Evolutionary conservation across 1,140 invertebrate species (phyloP).

Genomic region (Penaeus japonicus): DNA sequence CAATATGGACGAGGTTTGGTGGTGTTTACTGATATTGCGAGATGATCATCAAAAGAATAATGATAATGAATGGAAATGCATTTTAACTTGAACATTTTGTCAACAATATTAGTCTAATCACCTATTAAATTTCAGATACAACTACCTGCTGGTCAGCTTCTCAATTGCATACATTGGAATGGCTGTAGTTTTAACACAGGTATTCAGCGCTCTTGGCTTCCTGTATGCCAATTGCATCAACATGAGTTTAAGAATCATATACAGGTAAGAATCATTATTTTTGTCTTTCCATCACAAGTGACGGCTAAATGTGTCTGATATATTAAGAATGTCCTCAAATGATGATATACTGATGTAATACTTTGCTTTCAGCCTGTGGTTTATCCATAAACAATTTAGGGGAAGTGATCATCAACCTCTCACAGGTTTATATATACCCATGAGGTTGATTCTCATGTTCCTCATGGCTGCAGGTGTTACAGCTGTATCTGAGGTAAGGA

Average conservation of each 20-base stretch:
- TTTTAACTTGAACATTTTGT: too few relatives aligned
- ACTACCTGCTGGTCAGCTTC: slow-evolving; percentile 23
- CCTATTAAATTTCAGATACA: slow-evolving; percentile 30
- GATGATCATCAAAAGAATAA: too few relatives aligned
- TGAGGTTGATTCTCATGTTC: not conserved
- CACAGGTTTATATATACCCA: not conserved
- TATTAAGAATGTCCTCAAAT: too few relatives aligned
- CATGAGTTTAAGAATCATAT: slow-evolving; percentile 35
- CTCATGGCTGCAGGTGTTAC: not conserved
- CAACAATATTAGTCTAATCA: not conserved
- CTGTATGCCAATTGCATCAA: slow-evolving; percentile 34
- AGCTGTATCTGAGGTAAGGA: slow-evolving; percentile 23
- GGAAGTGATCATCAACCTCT: slow-evolving; percentile 2
- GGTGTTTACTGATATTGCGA: too few relatives aligned
- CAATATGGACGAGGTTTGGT: too few relatives aligned
- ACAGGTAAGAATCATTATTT: slow-evolving; percentile 16
- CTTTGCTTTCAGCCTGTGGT: slow-evolving; percentile 20
- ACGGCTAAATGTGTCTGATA: not conserved
- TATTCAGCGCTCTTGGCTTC: slow-evolving; percentile 38
- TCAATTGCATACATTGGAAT: slow-evolving; percentile 16
- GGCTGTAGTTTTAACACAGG: slow-evolving; percentile 11
- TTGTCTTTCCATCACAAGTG: not conserved
- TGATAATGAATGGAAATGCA: too few relatives aligned
- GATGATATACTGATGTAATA: not conserved
- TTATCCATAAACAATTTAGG: slow-evolving; percentile 25